These are phyloP conservation scores for Calameuta pallipes DNA, from an alignment of 2,888 invertebrate genomes.

Conservation along the genomic window DNA sequence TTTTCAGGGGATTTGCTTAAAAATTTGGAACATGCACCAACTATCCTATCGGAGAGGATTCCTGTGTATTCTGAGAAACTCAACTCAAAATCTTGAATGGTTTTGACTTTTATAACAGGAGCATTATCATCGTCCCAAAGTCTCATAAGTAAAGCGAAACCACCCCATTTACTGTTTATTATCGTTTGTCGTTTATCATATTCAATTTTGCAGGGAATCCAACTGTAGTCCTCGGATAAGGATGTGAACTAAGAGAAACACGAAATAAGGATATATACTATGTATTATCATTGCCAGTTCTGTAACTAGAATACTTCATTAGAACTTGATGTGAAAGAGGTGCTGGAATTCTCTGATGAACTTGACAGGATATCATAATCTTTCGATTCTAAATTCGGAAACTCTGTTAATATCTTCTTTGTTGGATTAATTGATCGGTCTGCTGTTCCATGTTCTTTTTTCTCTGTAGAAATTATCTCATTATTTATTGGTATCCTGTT, in stretches of 20 bases:
- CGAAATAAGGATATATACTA: not conserved
- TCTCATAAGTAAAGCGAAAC: constrained; percentile 35
- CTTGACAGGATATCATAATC: not conserved
- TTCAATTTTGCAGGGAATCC: not conserved
- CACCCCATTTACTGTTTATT: constrained; percentile 44
- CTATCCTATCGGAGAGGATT: constrained; percentile 69
- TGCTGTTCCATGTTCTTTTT: not conserved
- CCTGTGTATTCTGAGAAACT: constrained; percentile 60
- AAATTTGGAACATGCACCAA: constrained; percentile 69
- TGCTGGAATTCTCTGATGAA: not conserved
- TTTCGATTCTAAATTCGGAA: too few relatives aligned
- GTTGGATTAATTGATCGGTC: not conserved
- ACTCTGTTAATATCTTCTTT: too few relatives aligned
- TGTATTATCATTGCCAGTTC: not conserved
- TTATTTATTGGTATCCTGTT: not conserved
- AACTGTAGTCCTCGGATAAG: not conserved
- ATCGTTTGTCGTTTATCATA: constrained; percentile 26
- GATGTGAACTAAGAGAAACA: not conserved
- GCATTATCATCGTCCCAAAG: constrained; percentile 46
- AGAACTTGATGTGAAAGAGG: not conserved
- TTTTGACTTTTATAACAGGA: constrained; percentile 35
- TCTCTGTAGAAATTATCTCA: not conserved
- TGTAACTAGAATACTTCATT: not conserved
- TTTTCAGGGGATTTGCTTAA: constrained; percentile 70
- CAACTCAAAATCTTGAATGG: constrained; percentile 21